phyloP scores from a whole-genome alignment of 1,140 invertebrate species.

The Chironomus striatipennis region DNA sequence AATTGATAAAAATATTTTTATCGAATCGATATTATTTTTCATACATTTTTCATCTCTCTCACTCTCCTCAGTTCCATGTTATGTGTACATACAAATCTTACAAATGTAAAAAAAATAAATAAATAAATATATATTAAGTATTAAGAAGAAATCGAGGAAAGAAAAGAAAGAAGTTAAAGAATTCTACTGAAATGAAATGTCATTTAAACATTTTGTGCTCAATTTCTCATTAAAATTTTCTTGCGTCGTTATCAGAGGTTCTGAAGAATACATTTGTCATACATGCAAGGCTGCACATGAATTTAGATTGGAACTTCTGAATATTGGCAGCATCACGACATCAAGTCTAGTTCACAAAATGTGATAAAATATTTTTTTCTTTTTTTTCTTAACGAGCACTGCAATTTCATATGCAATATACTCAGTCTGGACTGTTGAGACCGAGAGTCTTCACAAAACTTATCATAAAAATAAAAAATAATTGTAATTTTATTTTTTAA shows the following conservation, averaged over 20 bases:
- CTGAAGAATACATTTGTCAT: not conserved
- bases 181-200: slow-evolving; percentile 23
- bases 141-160: too few species aligned
- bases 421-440: not conserved
- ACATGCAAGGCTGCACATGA: too few species aligned
- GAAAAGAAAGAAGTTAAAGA: not conserved
- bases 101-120: not conserved
- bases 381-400: not conserved
- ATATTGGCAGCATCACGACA: not conserved
- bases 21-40: slow-evolving; percentile 12
- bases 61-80: not conserved
- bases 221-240: slow-evolving; percentile 24
- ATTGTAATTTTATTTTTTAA: too few species aligned
- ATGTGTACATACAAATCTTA: not conserved
- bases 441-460: not conserved
- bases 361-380: not conserved
- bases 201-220: slow-evolving; percentile 19
- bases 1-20: slow-evolving; percentile 24
- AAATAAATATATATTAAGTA: too few species aligned
- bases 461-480: not conserved
- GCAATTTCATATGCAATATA: not conserved
- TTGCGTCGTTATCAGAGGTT: not conserved
- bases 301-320: not conserved
- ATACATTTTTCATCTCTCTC: slow-evolving; percentile 4
- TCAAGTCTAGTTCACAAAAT: not conserved